Conservation (phyloP, 2,113 vertebrate species). For the Nymphicus hollandicus region DNA sequence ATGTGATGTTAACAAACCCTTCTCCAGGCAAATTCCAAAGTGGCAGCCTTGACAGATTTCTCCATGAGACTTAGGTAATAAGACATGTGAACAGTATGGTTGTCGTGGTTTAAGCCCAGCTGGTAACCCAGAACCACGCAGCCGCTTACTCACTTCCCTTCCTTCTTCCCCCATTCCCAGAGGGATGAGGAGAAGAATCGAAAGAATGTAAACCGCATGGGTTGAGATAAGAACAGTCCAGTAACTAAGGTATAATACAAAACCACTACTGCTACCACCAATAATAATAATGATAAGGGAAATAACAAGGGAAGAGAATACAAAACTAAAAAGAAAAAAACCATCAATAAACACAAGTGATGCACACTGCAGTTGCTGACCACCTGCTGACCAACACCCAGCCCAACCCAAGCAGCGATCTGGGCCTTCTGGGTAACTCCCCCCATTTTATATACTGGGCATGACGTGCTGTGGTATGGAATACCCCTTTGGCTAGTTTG, state of each 20-base stretch:
- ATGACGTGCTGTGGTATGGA: not conserved
- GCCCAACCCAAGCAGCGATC: accelerated
- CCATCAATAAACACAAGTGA: not conserved
- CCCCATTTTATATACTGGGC: not conserved
- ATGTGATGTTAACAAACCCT: not conserved
- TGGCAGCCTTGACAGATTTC: not conserved
- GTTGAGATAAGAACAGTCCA: not conserved
- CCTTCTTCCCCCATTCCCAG: not conserved
- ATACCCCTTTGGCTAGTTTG: not conserved
- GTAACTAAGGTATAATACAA: not conserved
- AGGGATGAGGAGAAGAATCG: not conserved
- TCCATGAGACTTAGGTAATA: not conserved
- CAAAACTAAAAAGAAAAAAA: not conserved
- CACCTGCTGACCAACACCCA: not conserved
- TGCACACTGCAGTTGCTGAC: not conserved
- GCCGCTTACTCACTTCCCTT: not conserved
- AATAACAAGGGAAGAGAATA: not conserved
- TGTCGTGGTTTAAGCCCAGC: not conserved
- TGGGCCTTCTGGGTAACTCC: not conserved
- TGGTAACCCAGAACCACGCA: not conserved
- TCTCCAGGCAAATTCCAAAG: not conserved
- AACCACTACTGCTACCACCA: not conserved
- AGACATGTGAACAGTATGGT: not conserved
- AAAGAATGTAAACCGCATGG: not conserved
- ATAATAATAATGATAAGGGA: not conserved